phyloP scores from a whole-genome alignment of 2,888 invertebrate genomes.

The Meiosimyza decipiens region DNA sequence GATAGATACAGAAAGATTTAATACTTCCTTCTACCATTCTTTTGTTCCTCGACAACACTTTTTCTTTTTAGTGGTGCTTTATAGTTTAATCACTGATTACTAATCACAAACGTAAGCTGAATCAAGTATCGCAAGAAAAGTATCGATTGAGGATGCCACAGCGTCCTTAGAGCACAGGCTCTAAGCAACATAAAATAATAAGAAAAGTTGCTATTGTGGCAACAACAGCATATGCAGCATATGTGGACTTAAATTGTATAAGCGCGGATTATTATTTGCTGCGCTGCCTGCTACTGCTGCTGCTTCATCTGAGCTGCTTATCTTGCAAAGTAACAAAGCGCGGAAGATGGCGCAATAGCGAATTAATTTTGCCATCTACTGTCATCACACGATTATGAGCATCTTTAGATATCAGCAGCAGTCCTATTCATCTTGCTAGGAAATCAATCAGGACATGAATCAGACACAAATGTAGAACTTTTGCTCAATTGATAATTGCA shows the following conservation, averaged over 20 bases:
- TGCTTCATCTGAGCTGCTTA: background rate
- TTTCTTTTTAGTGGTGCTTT: no score
- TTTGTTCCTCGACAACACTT: no score
- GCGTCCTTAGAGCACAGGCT: background rate
- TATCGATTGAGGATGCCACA: no score
- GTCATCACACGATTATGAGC: background rate
- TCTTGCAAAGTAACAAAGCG: conserved; percentile 1
- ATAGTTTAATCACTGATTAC: no score
- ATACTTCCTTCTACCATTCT: no score
- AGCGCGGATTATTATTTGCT: conserved; percentile 19
- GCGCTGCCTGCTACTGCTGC: conserved; percentile 12
- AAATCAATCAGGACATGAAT: conserved; percentile 12
- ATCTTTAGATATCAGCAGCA: background rate
- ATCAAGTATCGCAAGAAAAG: no score
- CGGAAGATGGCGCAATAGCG: background rate
- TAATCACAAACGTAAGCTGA: no score
- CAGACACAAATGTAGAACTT: background rate
- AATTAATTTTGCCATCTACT: conserved; percentile 18
- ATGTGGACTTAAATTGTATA: conserved; percentile 9
- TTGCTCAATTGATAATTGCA: background rate
- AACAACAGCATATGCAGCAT: background rate
- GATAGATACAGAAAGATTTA: no score
- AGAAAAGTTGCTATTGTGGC: conserved; percentile 1
- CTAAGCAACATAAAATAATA: conserved; percentile 8
- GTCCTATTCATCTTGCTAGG: background rate